Conservation (phyloP, 2,113 vertebrate species). For the Lepisosteus oculatus region DNA sequence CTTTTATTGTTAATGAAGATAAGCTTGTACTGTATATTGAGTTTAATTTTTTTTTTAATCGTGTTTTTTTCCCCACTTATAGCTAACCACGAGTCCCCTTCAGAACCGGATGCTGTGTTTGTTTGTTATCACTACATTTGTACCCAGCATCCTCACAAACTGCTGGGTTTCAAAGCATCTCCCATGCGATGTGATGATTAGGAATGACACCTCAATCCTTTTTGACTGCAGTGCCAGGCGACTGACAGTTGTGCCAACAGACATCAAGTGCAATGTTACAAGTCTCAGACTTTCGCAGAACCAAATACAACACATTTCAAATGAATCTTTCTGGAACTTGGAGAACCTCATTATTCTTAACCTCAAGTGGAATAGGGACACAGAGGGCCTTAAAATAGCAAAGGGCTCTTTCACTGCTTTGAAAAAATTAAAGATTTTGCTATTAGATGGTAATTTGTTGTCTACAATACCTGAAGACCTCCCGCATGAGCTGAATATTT, state of each 20-base stretch:
- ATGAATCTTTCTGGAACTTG: slow-evolving; percentile 41
- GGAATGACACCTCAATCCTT: slow-evolving; percentile 13
- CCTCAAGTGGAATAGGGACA: slow-evolving; percentile 32
- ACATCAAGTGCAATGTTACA: slow-evolving; percentile 49
- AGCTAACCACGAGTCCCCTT: too few species aligned
- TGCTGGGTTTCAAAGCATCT: slow-evolving; percentile 42
- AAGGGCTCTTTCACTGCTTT: slow-evolving; percentile 49
- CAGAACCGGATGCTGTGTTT: slow-evolving; percentile 32
- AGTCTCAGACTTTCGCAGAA: slow-evolving; percentile 62
- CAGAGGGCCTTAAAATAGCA: background rate
- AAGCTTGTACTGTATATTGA: too few species aligned
- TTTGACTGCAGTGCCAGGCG: slow-evolving; percentile 51
- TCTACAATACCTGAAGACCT: slow-evolving; percentile 38
- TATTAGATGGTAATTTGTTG: slow-evolving; percentile 36
- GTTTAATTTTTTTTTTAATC: too few species aligned
- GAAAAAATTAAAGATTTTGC: slow-evolving; percentile 45
- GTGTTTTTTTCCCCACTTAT: too few species aligned
- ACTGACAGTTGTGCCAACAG: slow-evolving; percentile 53
- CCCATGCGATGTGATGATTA: slow-evolving; percentile 51
- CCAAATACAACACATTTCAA: slow-evolving; percentile 46
- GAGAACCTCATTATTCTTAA: slow-evolving; percentile 53
- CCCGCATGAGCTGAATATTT: slow-evolving; percentile 29
- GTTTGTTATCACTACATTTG: slow-evolving; percentile 30
- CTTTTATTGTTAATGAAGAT: too few species aligned
- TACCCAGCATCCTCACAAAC: slow-evolving; percentile 15